phyloP scores from a whole-genome alignment of 2,888 invertebrate species.

The Ecliptopera silaceata region DNA sequence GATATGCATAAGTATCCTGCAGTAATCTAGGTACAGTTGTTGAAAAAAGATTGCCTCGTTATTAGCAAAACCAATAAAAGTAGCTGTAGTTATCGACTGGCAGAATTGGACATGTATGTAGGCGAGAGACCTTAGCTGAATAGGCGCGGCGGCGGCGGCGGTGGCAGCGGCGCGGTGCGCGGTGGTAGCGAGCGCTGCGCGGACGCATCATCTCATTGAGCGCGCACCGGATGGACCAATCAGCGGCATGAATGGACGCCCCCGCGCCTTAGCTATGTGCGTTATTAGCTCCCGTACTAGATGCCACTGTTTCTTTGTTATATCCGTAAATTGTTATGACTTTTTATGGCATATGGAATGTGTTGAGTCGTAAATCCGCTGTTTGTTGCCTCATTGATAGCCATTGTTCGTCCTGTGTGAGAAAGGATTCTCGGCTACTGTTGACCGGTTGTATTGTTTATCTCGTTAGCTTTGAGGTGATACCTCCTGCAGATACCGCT shows the following conservation, averaged over 20 bases:
- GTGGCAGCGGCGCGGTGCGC: conserved; percentile 48
- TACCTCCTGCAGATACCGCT: conserved; percentile 41
- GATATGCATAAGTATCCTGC: no score
- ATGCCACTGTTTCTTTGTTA: conserved; percentile 75
- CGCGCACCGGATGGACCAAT: conserved; percentile 82
- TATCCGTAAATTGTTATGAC: conserved; percentile 74
- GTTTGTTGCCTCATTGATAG: conserved; percentile 64
- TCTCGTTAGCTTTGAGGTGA: conserved; percentile 56
- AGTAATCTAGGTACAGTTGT: no score
- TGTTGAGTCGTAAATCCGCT: conserved; percentile 69
- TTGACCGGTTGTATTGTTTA: conserved; percentile 52
- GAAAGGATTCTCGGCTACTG: conserved; percentile 50
- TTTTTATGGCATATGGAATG: conserved; percentile 71
- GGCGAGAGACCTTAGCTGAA: conserved; percentile 81
- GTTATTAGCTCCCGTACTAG: conserved; percentile 75
- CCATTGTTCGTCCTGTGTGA: conserved; percentile 63
- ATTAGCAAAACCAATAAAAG: conserved; percentile 15
- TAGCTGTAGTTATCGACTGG: conserved; percentile 23
- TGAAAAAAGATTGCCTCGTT: neutral
- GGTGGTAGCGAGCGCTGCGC: conserved; percentile 49
- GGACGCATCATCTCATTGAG: conserved; percentile 81
- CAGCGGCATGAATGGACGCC: conserved; percentile 82
- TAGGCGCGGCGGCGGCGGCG: conserved; percentile 60
- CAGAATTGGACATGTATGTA: conserved; percentile 69
- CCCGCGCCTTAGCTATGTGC: conserved; percentile 69